Evolutionary conservation across 2,113 vertebrate species (phyloP).

Genomic region (Scomber japonicus): DNA sequence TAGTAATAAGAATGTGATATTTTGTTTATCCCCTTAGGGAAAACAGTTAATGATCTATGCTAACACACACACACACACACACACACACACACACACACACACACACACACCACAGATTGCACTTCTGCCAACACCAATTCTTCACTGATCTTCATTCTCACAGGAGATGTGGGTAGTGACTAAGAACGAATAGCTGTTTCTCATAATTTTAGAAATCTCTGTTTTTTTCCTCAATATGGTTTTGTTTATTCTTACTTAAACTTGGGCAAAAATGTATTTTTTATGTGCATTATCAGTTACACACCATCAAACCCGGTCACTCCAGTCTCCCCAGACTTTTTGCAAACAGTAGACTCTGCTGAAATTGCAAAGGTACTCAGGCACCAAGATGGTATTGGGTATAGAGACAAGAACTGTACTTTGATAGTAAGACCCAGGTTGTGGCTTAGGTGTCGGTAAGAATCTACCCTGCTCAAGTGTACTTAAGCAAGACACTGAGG

Average conservation of each 20-base stretch:
- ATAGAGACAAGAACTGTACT: background rate
- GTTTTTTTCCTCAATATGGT: slow-evolving; percentile 13
- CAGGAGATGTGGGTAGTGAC: slow-evolving; percentile 16
- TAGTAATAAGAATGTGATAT: slow-evolving; percentile 13
- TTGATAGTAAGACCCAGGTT: background rate
- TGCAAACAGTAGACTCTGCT: background rate
- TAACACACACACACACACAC: slow-evolving; percentile 15
- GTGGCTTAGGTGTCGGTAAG: too few relatives aligned
- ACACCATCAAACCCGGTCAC: background rate
- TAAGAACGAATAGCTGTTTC: background rate
- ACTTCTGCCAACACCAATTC: slow-evolving; percentile 22
- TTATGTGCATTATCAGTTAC: background rate
- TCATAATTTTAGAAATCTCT: slow-evolving; percentile 5
- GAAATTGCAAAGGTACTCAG: background rate
- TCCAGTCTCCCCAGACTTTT: background rate
- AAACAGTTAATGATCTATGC: slow-evolving; percentile 56
- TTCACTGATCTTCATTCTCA: slow-evolving; percentile 30
- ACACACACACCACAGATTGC: slow-evolving; percentile 42
- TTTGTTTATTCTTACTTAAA: slow-evolving; percentile 1
- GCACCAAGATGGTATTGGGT: too few relatives aligned
- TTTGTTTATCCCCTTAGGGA: slow-evolving; percentile 38
- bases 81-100: background rate
- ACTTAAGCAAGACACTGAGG: background rate
- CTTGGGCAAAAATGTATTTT: background rate
- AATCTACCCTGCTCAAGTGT: too few relatives aligned